Conservation (phyloP, 2,113 vertebrate species). For the Pseudonaja textilis region DNA sequence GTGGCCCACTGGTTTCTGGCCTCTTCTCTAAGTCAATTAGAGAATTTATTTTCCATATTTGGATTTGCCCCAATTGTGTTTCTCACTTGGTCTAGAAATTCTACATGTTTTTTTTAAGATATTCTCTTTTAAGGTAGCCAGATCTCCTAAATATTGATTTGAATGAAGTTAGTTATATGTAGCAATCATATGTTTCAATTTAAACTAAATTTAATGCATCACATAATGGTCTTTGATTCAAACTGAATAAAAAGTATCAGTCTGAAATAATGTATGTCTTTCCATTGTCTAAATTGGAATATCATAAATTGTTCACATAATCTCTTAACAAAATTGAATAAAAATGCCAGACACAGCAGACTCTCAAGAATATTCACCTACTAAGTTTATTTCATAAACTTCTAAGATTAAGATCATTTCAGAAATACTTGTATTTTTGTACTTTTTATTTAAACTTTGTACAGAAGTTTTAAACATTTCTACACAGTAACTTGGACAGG, state of each 20-base stretch:
- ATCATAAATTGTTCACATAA: background rate
- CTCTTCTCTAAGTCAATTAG: background rate
- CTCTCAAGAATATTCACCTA: background rate
- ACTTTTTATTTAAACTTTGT: slow-evolving; percentile 80
- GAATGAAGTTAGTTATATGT: background rate
- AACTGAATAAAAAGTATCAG: no score
- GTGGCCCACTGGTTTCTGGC: no score
- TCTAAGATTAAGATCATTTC: slow-evolving; percentile 42
- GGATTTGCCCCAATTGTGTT: background rate
- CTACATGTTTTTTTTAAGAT: background rate
- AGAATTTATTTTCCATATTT: background rate
- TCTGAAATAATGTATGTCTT: background rate
- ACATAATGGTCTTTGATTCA: no score
- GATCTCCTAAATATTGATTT: background rate
- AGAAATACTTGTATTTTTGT: slow-evolving; percentile 42
- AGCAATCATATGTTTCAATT: background rate
- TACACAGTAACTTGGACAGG: slow-evolving; percentile 79
- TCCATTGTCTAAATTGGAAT: background rate
- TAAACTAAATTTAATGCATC: no score
- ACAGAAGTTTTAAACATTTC: slow-evolving; percentile 77
- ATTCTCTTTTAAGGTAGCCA: background rate
- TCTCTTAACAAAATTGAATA: background rate
- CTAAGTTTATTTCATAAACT: background rate
- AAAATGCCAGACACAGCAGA: background rate
- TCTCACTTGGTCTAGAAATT: background rate